These are phyloP conservation scores for Trichonephila clavata DNA, from an alignment of 1,140 invertebrate species.

Conservation along the genomic window DNA sequence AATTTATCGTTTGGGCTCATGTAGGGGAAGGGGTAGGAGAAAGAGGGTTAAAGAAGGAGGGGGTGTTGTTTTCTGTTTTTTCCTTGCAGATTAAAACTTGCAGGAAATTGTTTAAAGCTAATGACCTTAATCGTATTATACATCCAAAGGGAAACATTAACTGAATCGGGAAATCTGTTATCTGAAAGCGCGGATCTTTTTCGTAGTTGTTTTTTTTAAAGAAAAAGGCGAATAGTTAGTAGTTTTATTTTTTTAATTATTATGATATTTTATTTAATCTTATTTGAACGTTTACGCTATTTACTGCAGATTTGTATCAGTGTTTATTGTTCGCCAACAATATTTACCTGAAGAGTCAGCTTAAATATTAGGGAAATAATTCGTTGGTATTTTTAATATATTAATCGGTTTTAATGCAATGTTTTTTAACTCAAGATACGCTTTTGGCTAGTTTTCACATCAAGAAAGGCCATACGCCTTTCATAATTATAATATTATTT, in stretches of 20 bases:
- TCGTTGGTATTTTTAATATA: too few species aligned
- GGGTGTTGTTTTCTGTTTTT: background rate
- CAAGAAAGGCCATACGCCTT: too few species aligned
- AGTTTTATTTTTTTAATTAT: background rate
- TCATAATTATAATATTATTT: too few species aligned
- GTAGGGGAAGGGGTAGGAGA: background rate
- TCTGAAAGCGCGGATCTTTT: background rate
- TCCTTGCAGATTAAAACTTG: background rate
- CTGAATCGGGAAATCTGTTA: background rate
- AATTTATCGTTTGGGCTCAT: background rate
- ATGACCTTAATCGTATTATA: slow-evolving; percentile 14
- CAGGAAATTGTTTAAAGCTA: slow-evolving; percentile 18
- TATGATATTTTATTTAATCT: background rate
- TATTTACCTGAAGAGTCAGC: too few species aligned
- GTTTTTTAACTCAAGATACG: too few species aligned
- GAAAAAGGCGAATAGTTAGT: background rate
- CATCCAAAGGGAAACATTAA: slow-evolving; percentile 10
- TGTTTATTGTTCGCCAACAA: too few species aligned
- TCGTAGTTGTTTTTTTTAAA: background rate
- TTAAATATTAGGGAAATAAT: too few species aligned
- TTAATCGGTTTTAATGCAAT: too few species aligned
- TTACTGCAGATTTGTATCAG: background rate
- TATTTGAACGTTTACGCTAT: background rate
- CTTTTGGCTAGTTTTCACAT: too few species aligned
- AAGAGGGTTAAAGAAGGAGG: background rate